phyloP scores from a whole-genome alignment of 1,140 invertebrate genomes.

The Leptinotarsa texana region DNA sequence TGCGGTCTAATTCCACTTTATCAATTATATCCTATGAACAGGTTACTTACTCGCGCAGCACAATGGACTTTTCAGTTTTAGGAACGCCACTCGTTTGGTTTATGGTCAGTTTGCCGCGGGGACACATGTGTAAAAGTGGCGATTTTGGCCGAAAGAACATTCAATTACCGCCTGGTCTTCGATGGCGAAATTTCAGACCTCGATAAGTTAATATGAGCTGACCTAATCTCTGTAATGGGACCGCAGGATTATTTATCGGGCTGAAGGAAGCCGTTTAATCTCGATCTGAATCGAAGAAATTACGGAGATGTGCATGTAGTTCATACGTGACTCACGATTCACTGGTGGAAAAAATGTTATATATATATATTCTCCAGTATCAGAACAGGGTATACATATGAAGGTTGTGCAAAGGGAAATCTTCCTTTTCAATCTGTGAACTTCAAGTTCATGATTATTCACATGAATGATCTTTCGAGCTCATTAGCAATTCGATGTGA shows the following conservation, averaged over 20 bases:
- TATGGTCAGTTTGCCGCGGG: neutral
- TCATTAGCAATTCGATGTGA: no score
- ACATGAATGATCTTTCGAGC: no score
- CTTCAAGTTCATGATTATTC: no score
- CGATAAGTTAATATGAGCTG: conserved; percentile 22
- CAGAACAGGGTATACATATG: no score
- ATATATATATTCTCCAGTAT: no score
- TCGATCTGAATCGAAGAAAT: conserved; percentile 15
- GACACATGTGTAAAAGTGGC: conserved; percentile 8
- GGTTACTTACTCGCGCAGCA: conserved; percentile 13
- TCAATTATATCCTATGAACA: conserved; percentile 21
- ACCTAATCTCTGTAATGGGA: conserved; percentile 15
- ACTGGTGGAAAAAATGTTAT: no score
- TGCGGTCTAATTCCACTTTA: conserved; percentile 25
- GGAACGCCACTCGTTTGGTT: neutral
- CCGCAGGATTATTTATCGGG: conserved; percentile 3
- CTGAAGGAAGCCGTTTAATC: neutral
- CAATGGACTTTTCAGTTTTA: conserved; percentile 19
- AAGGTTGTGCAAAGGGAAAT: no score
- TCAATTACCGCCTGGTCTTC: conserved; percentile 12
- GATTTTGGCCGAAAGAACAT: conserved; percentile 16
- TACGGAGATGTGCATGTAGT: no score
- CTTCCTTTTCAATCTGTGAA: no score
- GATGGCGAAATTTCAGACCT: neutral
- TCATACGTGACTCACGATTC: no score